These are phyloP conservation scores for Axea sp. DNA, from an alignment of 2,888 invertebrate genomes.

Conservation along the genomic window DNA sequence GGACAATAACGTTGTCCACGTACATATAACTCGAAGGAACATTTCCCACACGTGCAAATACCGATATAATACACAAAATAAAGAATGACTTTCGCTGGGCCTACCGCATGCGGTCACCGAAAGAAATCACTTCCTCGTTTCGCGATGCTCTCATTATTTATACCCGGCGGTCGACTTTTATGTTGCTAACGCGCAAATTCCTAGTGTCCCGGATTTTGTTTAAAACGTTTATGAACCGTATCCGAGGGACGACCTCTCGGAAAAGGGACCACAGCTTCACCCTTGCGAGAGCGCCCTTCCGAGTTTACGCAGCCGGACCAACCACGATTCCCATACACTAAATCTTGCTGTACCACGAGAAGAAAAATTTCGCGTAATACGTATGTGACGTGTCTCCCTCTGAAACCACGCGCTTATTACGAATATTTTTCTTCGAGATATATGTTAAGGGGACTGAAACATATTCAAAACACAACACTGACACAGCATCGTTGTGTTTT, in stretches of 20 bases:
- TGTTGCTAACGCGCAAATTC: constrained; percentile 66
- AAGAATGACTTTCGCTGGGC: constrained; percentile 64
- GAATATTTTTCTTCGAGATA: constrained; percentile 54
- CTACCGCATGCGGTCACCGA: constrained; percentile 70
- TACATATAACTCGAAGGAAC: constrained; percentile 53
- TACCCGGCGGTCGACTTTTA: constrained; percentile 60
- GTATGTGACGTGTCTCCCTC: constrained; percentile 38
- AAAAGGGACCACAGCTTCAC: constrained; percentile 46
- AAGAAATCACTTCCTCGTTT: constrained; percentile 60
- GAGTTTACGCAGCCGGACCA: constrained; percentile 76
- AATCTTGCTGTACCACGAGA: constrained; percentile 43
- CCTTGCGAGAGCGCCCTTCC: constrained; percentile 64
- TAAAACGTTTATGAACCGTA: constrained; percentile 78
- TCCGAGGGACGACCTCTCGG: constrained; percentile 69
- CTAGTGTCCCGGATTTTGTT: constrained; percentile 76
- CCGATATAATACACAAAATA: constrained; percentile 68
- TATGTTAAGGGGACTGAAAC: constrained; percentile 32
- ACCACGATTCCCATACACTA: constrained; percentile 72
- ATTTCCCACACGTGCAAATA: constrained; percentile 73
- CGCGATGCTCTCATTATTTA: constrained; percentile 65
- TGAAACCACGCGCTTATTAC: constrained; percentile 51
- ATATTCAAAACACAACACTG: constrained; percentile 51
- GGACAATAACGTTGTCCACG: constrained; percentile 53
- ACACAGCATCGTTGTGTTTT: constrained; percentile 40
- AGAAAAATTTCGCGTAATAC: constrained; percentile 53